phyloP scores from a whole-genome alignment of 37 sponge, comb jelly and placozoan genomes.

The Ianthella basta region DNA sequence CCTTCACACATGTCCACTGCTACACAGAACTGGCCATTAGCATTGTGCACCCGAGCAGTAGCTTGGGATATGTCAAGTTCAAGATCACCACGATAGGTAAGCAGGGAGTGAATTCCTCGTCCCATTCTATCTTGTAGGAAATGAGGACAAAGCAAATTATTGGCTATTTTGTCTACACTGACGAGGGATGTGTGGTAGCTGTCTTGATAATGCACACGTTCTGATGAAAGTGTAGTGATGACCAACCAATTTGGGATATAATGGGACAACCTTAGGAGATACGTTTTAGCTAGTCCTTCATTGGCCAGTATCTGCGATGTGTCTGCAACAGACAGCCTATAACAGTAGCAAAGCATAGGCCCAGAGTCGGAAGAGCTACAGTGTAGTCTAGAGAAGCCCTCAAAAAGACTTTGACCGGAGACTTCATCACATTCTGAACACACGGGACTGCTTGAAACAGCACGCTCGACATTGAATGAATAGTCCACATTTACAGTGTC shows the following conservation, averaged over 20 bases:
- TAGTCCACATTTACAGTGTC: neutral
- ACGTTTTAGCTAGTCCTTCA: conserved; percentile 26
- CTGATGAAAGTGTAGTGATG: neutral
- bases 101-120: neutral
- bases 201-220: neutral
- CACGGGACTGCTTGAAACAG: neutral
- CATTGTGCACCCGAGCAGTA: too few relatives aligned
- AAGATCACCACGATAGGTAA: neutral
- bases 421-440: neutral
- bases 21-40: neutral
- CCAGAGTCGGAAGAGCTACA: conserved; percentile 28
- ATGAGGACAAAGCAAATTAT: neutral
- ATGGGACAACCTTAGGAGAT: neutral
- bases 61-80: neutral
- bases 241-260: neutral
- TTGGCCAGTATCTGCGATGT: neutral
- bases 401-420: neutral
- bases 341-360: neutral
- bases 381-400: neutral
- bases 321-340: neutral
- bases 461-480: neutral
- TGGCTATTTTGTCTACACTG: neutral
- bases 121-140: neutral
- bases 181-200: conserved; percentile 17
- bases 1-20: conserved; percentile 21